Base-by-base conservation (phyloP, 2,113 vertebrate genomes). In the Clarias magur region DNA sequence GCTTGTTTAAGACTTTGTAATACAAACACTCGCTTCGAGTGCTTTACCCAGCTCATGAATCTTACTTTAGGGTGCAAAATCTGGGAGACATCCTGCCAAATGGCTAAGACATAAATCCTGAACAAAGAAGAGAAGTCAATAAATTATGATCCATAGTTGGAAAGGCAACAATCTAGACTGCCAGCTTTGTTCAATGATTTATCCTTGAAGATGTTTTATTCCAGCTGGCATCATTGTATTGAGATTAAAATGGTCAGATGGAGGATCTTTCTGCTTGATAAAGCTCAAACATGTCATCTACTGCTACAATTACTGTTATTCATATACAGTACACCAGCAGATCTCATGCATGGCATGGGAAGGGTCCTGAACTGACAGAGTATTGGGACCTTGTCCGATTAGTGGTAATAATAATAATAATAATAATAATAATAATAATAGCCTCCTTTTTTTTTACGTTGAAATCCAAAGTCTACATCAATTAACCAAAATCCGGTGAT, bases 61-160 rank as follows among this genome's bases (percentile, higher is more conserved):
- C 89, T 89, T 17, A 84, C 83, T 91, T 85, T 88, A 87, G 73
- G 79, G 82, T 87, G 73, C 88, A 86, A 89, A 85, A 89, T 89
- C 78, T 80, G 57, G 59, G 65, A 87, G 86, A 65, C 48, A 53
- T 82, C 38, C 83, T 42, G 88, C 90, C 89, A 89, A 89, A 67
- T 78, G 83, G 65, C 70, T 30, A 27, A 57, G 57, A 85, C 67
- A 88, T 89, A 91, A 90, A 92, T 85, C 76, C 85, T 87, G 82
- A 86, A 86, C 87, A 56, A 85, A 84, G 63, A 84, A 82, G 34
- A 83, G 62, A 85, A 57, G 86, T 83, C 56, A 30, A 88, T 88
- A 90, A 91, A 89, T 89, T 89, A 88, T 81, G 79, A 88, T 79
- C 68, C 85, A 27, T 53, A 83, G 82, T 67, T 90, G 89, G 89